phyloP scores from a whole-genome alignment of 2,113 vertebrate genomes.

The Beaufortia kweichowensis region DNA sequence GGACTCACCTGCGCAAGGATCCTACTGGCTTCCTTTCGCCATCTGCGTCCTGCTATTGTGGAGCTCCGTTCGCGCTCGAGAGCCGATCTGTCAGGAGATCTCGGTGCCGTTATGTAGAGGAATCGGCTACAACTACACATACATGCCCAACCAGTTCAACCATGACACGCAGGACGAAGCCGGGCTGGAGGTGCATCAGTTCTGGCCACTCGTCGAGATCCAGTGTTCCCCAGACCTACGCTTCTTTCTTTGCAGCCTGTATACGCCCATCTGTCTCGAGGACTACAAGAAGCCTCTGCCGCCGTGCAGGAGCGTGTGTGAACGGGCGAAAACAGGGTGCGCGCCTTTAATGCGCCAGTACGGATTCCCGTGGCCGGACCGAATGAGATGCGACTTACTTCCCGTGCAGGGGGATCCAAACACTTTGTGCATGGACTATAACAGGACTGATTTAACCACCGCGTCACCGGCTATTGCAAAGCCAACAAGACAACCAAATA shows the following conservation, averaged over 20 bases:
- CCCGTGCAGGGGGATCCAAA: slow-evolving; percentile 85
- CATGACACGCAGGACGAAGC: slow-evolving; percentile 92
- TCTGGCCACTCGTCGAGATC: slow-evolving; percentile 90
- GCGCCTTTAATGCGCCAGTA: slow-evolving; percentile 95
- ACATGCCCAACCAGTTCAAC: slow-evolving; percentile 92
- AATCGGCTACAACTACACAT: slow-evolving; percentile 89
- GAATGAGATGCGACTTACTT: slow-evolving; percentile 91
- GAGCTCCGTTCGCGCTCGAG: slow-evolving; percentile 75
- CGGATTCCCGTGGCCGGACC: slow-evolving; percentile 95
- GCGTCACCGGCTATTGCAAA: slow-evolving; percentile 69
- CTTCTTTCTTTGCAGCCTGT: slow-evolving; percentile 96
- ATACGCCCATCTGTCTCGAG: slow-evolving; percentile 92
- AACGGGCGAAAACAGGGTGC: slow-evolving; percentile 89
- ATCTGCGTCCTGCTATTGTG: slow-evolving; percentile 32
- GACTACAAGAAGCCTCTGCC: slow-evolving; percentile 95
- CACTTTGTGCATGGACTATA: slow-evolving; percentile 94
- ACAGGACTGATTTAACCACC: slow-evolving; percentile 82
- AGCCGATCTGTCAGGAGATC: slow-evolving; percentile 89
- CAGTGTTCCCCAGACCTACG: slow-evolving; percentile 87
- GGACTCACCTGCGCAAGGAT: slow-evolving; percentile 1
- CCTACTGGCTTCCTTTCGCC: background rate
- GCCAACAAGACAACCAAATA: slow-evolving; percentile 65
- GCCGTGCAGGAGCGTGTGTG: slow-evolving; percentile 88
- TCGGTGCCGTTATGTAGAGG: slow-evolving; percentile 89
- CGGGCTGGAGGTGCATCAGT: slow-evolving; percentile 90